Percentiles rank a stretch among this genome's conserved stretches.
Conservation (phyloP, 1,140 invertebrate genomes). For the Aphidius gifuensis region DNA sequence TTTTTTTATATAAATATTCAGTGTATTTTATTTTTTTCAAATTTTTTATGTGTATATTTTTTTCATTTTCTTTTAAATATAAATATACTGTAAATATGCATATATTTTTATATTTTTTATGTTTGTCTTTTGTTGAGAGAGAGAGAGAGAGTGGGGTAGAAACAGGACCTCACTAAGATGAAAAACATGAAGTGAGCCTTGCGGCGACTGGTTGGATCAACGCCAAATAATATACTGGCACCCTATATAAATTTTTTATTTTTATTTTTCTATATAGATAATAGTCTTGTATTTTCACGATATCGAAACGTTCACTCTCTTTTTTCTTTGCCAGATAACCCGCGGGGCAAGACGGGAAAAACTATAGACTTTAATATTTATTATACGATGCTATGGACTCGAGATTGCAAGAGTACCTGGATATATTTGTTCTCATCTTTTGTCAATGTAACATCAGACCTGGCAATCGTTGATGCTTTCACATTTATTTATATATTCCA, state of each 20-base stretch:
- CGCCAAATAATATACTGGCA: slow-evolving; percentile 50
- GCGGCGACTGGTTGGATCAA: slow-evolving; percentile 40
- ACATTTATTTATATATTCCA: not conserved
- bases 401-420: slow-evolving; percentile 30
- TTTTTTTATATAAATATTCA: slow-evolving; percentile 1
- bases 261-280: slow-evolving; percentile 6
- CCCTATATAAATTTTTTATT: slow-evolving; percentile 24
- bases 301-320: not conserved
- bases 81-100: not conserved
- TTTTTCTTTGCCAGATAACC: slow-evolving; percentile 1
- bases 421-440: slow-evolving; percentile 16
- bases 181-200: slow-evolving; percentile 45
- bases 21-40: not conserved
- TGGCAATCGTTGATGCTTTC: not conserved
- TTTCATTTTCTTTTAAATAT: slow-evolving; percentile 7
- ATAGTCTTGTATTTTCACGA: slow-evolving; percentile 17
- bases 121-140: slow-evolving; percentile 28
- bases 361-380: slow-evolving; percentile 43
- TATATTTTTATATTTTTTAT: not conserved
- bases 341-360: slow-evolving; percentile 1
- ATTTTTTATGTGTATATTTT: slow-evolving; percentile 6
- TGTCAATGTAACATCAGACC: slow-evolving; percentile 8
- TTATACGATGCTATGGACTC: slow-evolving; percentile 32
- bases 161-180: slow-evolving; percentile 39
- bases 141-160: slow-evolving; percentile 6